Conservation (phyloP, 2,888 invertebrate genomes). For the Andrena dorsata region DNA sequence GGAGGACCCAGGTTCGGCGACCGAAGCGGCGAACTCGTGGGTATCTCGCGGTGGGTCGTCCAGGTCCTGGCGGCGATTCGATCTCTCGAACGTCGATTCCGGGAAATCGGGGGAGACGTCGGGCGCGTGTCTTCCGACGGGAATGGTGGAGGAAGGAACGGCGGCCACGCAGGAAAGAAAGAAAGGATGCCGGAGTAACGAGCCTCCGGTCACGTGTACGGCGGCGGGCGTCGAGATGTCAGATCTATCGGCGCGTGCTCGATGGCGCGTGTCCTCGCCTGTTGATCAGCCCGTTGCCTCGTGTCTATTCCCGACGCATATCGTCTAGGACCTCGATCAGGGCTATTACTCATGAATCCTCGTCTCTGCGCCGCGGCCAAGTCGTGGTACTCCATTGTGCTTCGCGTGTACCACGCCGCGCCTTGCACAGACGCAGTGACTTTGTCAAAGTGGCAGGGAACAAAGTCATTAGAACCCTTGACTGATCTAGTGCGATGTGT, state of each 20-base stretch:
- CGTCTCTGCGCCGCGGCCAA: slow-evolving; percentile 38
- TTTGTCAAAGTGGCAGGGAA: too few species aligned
- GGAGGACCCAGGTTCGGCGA: slow-evolving; percentile 57
- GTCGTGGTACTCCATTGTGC: neutral
- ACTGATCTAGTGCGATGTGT: too few species aligned
- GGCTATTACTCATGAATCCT: slow-evolving; percentile 63
- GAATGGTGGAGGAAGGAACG: slow-evolving; percentile 53
- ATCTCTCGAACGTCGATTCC: slow-evolving; percentile 72
- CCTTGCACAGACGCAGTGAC: neutral
- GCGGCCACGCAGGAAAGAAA: slow-evolving; percentile 41
- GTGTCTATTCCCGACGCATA: slow-evolving; percentile 41
- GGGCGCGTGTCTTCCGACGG: slow-evolving; percentile 80
- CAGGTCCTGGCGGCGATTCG: slow-evolving; percentile 66
- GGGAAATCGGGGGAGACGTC: slow-evolving; percentile 76
- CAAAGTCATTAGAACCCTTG: too few species aligned
- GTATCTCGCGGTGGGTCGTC: slow-evolving; percentile 68
- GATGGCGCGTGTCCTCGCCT: slow-evolving; percentile 78
- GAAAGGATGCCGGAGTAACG: slow-evolving; percentile 70
- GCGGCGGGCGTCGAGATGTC: slow-evolving; percentile 78
- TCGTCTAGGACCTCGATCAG: slow-evolving; percentile 36
- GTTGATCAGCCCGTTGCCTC: slow-evolving; percentile 69
- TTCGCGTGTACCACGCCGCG: neutral
- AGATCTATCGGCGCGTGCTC: slow-evolving; percentile 79
- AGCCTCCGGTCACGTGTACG: slow-evolving; percentile 80
- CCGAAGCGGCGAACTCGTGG: slow-evolving; percentile 60